Evolutionary conservation across 1,140 invertebrate genomes (phyloP).

Genomic region (Bombus vancouverensis): DNA sequence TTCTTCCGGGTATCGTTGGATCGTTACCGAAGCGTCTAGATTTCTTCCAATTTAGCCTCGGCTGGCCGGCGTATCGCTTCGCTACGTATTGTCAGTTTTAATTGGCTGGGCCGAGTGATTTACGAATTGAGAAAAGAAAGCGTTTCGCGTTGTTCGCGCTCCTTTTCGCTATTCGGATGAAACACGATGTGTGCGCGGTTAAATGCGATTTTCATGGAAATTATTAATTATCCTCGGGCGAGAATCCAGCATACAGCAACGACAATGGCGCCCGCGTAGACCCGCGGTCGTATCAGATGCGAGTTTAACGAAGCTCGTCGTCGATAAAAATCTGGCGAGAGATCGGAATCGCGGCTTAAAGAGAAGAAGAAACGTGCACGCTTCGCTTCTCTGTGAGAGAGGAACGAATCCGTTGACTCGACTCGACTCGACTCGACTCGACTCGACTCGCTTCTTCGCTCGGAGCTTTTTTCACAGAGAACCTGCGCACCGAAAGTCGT

Average conservation of each 20-base stretch:
- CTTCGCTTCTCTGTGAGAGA: slow-evolving; percentile 19
- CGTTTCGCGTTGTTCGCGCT: slow-evolving; percentile 30
- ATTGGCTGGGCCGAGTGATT: slow-evolving; percentile 60
- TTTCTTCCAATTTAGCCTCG: slow-evolving; percentile 61
- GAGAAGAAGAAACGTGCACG: slow-evolving; percentile 1
- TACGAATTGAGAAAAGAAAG: slow-evolving; percentile 64
- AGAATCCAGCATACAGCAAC: slow-evolving; percentile 29
- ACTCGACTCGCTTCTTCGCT: no score
- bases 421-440: not conserved
- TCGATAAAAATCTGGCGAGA: slow-evolving; percentile 52
- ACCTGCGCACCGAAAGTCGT: slow-evolving; percentile 55
- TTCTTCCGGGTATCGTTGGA: slow-evolving; percentile 60
- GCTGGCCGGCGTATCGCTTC: slow-evolving; percentile 20
- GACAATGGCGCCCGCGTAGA: slow-evolving; percentile 8
- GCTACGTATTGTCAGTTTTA: slow-evolving; percentile 54
- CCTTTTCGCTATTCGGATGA: slow-evolving; percentile 56
- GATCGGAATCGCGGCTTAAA: slow-evolving; percentile 48
- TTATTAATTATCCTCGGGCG: slow-evolving; percentile 50
- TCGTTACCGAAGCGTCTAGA: slow-evolving; percentile 51
- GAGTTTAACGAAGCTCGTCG: slow-evolving; percentile 43
- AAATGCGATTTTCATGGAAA: slow-evolving; percentile 50
- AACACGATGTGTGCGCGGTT: slow-evolving; percentile 32
- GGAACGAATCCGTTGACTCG: not conserved
- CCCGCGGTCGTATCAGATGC: slow-evolving; percentile 27
- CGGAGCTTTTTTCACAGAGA: slow-evolving; percentile 20